Percentiles rank a stretch among this genome's conserved stretches.
Evolutionary conservation across 2,888 invertebrate genomes (phyloP).

Genomic region (Cylindroiulus punctatus): DNA sequence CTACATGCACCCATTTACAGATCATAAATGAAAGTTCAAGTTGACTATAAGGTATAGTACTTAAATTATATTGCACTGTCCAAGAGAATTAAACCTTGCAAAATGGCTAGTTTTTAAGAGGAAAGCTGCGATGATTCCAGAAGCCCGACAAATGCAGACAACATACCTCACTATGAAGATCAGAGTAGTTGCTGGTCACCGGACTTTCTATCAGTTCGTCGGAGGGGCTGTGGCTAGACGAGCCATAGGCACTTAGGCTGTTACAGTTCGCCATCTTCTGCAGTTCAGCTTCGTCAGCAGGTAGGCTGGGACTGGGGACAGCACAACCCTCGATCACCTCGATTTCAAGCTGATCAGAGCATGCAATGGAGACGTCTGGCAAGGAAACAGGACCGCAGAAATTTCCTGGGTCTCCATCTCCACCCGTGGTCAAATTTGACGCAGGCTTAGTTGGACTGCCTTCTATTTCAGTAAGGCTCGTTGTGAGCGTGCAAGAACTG

Average conservation of each 20-base stretch:
- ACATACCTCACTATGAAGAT: constrained; percentile 75
- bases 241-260: constrained; percentile 63
- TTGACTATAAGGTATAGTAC: no score
- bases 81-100: background rate
- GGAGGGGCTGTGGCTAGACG: constrained; percentile 81
- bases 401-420: background rate
- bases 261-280: constrained; percentile 48
- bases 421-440: background rate
- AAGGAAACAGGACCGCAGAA: background rate
- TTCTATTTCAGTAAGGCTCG: background rate
- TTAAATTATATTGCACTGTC: no score
- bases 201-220: constrained; percentile 77
- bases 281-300: constrained; percentile 46
- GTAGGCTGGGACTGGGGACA: constrained; percentile 30
- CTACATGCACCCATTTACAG: no score
- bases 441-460: background rate
- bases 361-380: background rate
- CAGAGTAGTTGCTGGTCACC: constrained; percentile 69
- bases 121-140: background rate
- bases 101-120: background rate
- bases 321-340: background rate
- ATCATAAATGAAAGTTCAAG: no score
- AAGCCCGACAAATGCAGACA: background rate
- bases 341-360: background rate
- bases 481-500: background rate